Percentiles rank a stretch among this genome's conserved stretches.
phyloP scores from a whole-genome alignment of 2,797 vertebrate species.

The Chrosomus eos region DNA sequence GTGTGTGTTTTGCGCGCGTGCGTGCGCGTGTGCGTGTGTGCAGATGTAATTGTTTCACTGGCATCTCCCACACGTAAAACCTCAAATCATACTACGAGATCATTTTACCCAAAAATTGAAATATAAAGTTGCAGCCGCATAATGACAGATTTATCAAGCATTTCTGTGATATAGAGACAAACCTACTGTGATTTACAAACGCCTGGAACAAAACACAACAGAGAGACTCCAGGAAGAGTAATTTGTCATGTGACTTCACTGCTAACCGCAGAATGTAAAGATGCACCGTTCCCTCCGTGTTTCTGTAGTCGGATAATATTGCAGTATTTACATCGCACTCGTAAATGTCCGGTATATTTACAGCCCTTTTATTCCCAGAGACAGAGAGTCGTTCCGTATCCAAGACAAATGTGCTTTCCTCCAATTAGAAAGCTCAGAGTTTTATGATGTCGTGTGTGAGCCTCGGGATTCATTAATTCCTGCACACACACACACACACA shows the following conservation, averaged over 20 bases:
- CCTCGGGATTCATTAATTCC: background rate
- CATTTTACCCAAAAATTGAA: conserved; percentile 4
- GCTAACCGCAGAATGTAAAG: background rate
- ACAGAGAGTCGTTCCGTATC: conserved; percentile 52
- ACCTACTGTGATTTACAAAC: conserved; percentile 59
- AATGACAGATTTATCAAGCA: conserved; percentile 32
- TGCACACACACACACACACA: no score
- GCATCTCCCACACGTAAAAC: background rate
- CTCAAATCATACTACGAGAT: background rate
- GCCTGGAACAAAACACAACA: conserved; percentile 57
- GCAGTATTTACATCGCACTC: conserved; percentile 61
- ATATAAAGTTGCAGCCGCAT: conserved; percentile 13
- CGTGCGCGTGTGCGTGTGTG: no score
- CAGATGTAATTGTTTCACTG: background rate
- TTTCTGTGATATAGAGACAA: background rate
- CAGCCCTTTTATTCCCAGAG: conserved; percentile 59
- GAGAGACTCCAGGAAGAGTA: conserved; percentile 49
- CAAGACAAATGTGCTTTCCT: conserved; percentile 63
- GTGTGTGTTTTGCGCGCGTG: background rate
- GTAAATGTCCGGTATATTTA: conserved; percentile 70
- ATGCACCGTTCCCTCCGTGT: conserved; percentile 58
- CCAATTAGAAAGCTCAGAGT: conserved; percentile 60
- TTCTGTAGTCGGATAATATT: conserved; percentile 60
- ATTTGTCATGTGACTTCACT: conserved; percentile 65
- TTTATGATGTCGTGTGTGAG: conserved; percentile 38